These are phyloP conservation scores for Danio choprae DNA, from an alignment of 2,797 vertebrate genomes.

Conservation along the genomic window DNA sequence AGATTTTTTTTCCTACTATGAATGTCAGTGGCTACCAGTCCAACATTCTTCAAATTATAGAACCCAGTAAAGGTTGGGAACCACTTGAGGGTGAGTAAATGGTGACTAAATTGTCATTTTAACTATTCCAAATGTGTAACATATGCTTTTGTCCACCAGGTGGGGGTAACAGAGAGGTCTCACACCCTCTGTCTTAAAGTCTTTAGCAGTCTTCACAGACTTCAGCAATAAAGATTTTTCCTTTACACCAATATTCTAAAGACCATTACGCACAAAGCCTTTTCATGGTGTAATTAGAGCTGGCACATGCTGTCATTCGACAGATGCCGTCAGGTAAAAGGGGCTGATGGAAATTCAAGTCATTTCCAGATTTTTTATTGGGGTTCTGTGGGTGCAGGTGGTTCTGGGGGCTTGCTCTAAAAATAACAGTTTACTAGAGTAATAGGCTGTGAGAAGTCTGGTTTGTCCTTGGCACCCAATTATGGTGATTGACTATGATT, in stretches of 20 bases:
- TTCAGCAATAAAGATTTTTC: slow-evolving; percentile 28
- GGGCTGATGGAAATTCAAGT: slow-evolving; percentile 27
- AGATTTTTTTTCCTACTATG: too few relatives aligned
- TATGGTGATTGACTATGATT: not conserved
- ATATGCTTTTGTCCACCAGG: slow-evolving; percentile 64
- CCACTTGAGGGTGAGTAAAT: too few relatives aligned
- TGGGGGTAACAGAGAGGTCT: slow-evolving; percentile 55
- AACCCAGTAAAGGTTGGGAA: too few relatives aligned
- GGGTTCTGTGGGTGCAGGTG: not conserved
- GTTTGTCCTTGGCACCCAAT: not conserved
- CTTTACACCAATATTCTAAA: slow-evolving; percentile 25
- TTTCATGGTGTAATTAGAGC: not conserved
- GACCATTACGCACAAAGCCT: slow-evolving; percentile 1
- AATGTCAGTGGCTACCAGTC: too few relatives aligned
- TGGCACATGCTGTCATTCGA: not conserved
- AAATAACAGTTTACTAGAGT: not conserved
- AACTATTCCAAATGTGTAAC: not conserved
- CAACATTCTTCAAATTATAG: too few relatives aligned
- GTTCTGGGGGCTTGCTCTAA: not conserved
- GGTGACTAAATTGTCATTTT: too few relatives aligned
- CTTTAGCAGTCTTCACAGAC: slow-evolving; percentile 19
- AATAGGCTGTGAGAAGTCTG: slow-evolving; percentile 14
- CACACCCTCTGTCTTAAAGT: slow-evolving; percentile 12
- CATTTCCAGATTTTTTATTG: slow-evolving; percentile 20
- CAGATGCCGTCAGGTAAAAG: slow-evolving; percentile 15